Conservation (phyloP, 1,140 invertebrate species). For the Dendroctonus valens region DNA sequence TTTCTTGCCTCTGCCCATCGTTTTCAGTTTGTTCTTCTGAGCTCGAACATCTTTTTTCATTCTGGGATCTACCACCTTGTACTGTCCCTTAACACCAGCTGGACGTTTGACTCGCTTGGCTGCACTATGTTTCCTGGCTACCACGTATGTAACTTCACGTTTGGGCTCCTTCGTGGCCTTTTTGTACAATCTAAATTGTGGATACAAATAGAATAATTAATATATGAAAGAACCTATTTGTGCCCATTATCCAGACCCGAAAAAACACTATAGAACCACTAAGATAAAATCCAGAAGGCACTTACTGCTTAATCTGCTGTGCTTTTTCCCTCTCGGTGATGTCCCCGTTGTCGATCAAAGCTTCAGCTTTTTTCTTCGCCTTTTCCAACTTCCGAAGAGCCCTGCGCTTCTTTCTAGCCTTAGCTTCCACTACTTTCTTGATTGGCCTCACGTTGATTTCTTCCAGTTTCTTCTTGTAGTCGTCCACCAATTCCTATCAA, state of each 20-base stretch:
- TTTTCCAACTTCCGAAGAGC: constrained; percentile 83
- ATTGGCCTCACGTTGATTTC: constrained; percentile 93
- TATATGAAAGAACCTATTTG: no score
- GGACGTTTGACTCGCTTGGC: constrained; percentile 78
- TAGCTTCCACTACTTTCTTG: constrained; percentile 98
- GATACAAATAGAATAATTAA: no score
- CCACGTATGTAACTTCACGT: constrained; percentile 90
- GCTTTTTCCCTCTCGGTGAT: constrained; percentile 89
- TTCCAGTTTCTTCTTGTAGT: constrained; percentile 74
- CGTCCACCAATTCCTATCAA: constrained; percentile 62
- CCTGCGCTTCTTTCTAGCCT: constrained; percentile 93
- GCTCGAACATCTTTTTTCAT: constrained; percentile 92
- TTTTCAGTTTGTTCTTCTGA: constrained; percentile 64
- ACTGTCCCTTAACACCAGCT: constrained; percentile 85
- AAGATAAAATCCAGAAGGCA: constrained; percentile 32
- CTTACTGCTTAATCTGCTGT: constrained; percentile 85
- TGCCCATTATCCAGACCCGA: no score
- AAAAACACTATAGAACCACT: not conserved
- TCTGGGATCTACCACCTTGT: constrained; percentile 91
- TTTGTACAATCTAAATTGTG: constrained; percentile 77
- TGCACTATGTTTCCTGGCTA: constrained; percentile 85
- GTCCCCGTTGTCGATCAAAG: constrained; percentile 85
- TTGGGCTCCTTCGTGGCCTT: constrained; percentile 83
- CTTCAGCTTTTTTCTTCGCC: constrained; percentile 94
- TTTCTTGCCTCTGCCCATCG: constrained; percentile 47